Percentiles rank a stretch among this genome's conserved stretches.
These are phyloP conservation scores for Eristalis pertinax DNA, from an alignment of 2,888 invertebrate species.

Conservation along the genomic window DNA sequence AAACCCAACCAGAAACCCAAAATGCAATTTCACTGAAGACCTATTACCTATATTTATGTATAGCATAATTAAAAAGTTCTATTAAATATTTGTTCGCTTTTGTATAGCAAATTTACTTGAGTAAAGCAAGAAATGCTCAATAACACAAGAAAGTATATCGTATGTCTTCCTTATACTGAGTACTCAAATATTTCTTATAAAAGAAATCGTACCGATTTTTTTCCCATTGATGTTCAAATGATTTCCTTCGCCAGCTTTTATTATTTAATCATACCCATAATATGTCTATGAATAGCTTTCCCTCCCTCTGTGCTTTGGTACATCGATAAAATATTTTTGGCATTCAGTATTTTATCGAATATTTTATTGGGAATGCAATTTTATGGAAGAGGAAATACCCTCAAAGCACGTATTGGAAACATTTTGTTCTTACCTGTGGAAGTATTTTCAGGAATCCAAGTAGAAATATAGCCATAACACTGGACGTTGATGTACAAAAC, in stretches of 20 bases:
- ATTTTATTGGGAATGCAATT: not conserved
- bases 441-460: slow-evolving; percentile 82
- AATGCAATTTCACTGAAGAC: no score
- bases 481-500: slow-evolving; percentile 86
- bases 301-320: not conserved
- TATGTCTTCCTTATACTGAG: no score
- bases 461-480: slow-evolving; percentile 86
- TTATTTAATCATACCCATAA: not conserved
- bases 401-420: not conserved
- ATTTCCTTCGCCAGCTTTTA: not conserved
- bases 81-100: no score
- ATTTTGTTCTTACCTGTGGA: slow-evolving; percentile 81
- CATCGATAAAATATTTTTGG: not conserved
- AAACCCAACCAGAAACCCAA: no score
- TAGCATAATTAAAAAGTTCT: no score
- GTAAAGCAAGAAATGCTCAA: not conserved
- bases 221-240: not conserved
- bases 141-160: not conserved
- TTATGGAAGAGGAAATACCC: not conserved
- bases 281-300: not conserved
- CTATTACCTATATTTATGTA: no score
- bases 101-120: not conserved
- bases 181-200: not conserved
- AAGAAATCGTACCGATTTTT: not conserved
- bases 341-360: not conserved